Evolutionary conservation across 2,797 vertebrate species (phyloP).

Genomic region (Gastrophryne carolinensis): DNA sequence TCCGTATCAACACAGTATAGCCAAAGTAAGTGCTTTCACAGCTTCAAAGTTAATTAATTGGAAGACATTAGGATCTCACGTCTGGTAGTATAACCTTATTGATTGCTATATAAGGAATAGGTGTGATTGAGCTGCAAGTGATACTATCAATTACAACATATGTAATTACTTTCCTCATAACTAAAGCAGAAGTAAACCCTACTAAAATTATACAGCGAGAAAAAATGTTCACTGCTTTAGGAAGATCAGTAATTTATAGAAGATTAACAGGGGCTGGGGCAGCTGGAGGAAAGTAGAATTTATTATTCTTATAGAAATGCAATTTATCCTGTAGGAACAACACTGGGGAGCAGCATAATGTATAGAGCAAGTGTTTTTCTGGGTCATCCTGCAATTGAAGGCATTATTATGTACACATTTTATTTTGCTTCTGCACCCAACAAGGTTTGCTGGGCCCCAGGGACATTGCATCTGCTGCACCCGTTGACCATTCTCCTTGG

Average conservation of each 20-base stretch:
- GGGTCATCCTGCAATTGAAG: background rate
- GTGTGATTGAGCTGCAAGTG: constrained; percentile 42
- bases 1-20: constrained; percentile 29
- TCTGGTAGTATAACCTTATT: constrained; percentile 45
- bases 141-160: constrained; percentile 48
- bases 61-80: constrained; percentile 36
- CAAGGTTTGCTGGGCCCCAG: background rate
- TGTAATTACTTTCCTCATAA: constrained; percentile 49
- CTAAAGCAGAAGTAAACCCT: constrained; percentile 34
- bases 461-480: constrained; percentile 2
- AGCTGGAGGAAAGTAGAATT: constrained; percentile 13
- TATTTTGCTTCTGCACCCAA: background rate
- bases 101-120: constrained; percentile 45
- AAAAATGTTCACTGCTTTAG: background rate
- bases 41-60: constrained; percentile 46
- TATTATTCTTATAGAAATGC: constrained; percentile 1
- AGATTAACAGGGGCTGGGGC: constrained; percentile 30
- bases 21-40: constrained; percentile 43
- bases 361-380: background rate
- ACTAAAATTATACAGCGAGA: constrained; percentile 27
- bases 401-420: background rate
- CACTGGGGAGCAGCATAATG: background rate
- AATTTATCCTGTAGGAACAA: background rate
- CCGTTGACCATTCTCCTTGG: background rate
- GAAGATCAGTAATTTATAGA: constrained; percentile 38